phyloP scores from a whole-genome alignment of 1,140 invertebrate species.

The Rhagoletis zephyria region DNA sequence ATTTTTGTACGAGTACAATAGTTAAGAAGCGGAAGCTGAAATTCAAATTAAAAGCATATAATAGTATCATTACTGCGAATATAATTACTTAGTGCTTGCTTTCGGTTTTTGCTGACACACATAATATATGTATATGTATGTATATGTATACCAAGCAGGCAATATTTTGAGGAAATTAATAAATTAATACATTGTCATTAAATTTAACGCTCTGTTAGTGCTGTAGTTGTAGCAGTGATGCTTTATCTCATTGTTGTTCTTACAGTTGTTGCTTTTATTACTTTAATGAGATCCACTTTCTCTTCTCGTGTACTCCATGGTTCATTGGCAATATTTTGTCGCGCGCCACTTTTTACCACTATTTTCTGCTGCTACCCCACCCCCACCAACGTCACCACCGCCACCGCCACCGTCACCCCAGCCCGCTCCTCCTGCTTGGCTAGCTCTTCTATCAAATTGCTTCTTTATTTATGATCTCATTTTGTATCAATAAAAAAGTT shows the following conservation, averaged over 20 bases:
- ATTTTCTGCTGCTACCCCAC: neutral
- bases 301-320: neutral
- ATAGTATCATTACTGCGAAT: neutral
- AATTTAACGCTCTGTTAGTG: slow-evolving; percentile 40
- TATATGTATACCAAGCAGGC: neutral
- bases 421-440: neutral
- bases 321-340: slow-evolving; percentile 24
- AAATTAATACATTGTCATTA: slow-evolving; percentile 52
- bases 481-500: slow-evolving; percentile 52
- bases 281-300: neutral
- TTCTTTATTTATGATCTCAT: slow-evolving; percentile 46
- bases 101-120: neutral
- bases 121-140: neutral
- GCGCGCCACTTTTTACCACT: neutral
- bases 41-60: neutral
- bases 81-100: no score
- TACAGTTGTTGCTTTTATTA: neutral
- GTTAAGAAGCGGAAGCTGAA: neutral
- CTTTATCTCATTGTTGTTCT: neutral
- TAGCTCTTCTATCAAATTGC: neutral
- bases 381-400: no score
- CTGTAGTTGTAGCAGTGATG: neutral
- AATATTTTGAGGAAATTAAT: slow-evolving; percentile 53
- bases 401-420: neutral
- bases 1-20: neutral